phyloP scores from a whole-genome alignment of 2,797 vertebrate species.

The Anas capensis region DNA sequence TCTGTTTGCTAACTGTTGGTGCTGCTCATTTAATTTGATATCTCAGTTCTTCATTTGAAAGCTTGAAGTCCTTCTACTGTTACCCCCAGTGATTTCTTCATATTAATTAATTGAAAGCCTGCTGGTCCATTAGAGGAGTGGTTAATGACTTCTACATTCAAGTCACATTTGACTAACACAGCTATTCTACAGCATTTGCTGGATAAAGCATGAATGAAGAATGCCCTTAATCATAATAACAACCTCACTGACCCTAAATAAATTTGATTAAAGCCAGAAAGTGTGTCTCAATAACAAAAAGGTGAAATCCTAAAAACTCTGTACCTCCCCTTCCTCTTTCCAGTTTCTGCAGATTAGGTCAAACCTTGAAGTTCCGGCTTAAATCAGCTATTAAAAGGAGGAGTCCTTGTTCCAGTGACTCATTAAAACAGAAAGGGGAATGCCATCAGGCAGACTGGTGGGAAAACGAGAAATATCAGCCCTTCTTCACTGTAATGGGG shows the following conservation, averaged over 20 bases:
- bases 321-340: not conserved
- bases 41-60: not conserved
- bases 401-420: not conserved
- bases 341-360: not conserved
- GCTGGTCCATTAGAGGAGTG: not conserved
- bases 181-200: not conserved
- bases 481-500: not conserved
- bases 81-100: not conserved
- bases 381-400: not conserved
- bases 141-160: not conserved
- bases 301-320: not conserved
- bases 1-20: not conserved
- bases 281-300: not conserved
- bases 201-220: not conserved
- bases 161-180: not conserved
- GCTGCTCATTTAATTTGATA: not conserved
- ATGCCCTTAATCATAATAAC: not conserved
- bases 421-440: not conserved
- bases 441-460: not conserved
- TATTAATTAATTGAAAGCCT: not conserved
- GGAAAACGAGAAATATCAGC: not conserved
- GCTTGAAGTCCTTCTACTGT: not conserved
- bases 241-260: not conserved
- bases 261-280: not conserved
- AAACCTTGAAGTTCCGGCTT: too few species aligned